Evolutionary conservation across 2,113 vertebrate genomes (phyloP).

Genomic region (Myiozetetes cayanensis): DNA sequence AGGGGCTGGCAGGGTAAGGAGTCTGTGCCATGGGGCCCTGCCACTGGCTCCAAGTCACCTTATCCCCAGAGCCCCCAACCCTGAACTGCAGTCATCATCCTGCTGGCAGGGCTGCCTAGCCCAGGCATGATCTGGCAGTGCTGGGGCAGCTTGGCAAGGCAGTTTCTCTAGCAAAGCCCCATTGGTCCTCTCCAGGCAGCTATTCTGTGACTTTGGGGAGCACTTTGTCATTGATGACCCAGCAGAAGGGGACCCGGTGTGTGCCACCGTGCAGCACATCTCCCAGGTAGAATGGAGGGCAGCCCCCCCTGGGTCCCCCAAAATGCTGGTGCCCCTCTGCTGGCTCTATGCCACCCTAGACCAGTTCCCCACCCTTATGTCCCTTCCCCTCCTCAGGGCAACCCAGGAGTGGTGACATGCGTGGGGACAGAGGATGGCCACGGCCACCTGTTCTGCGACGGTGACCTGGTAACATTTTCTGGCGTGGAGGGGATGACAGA

Average conservation of each 20-base stretch:
- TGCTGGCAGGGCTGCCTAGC: accelerated
- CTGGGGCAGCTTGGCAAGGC: neutral
- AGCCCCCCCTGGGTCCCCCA: no score
- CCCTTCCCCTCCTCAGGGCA: slow-evolving; percentile 60
- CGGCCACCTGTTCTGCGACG: slow-evolving; percentile 31
- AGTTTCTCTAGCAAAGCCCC: neutral
- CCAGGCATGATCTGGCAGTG: neutral
- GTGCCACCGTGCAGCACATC: slow-evolving; percentile 72
- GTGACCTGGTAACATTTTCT: slow-evolving; percentile 77
- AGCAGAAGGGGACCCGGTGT: slow-evolving; percentile 69
- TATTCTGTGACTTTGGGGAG: slow-evolving; percentile 92
- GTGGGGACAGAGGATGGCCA: slow-evolving; percentile 6
- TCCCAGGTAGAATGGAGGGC: slow-evolving; percentile 75
- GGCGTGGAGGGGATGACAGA: slow-evolving; percentile 86
- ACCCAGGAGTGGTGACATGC: slow-evolving; percentile 80
- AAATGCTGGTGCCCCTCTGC: accelerated
- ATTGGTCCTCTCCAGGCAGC: slow-evolving; percentile 67
- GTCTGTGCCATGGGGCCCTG: neutral
- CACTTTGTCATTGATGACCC: slow-evolving; percentile 73
- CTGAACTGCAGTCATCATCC: neutral
- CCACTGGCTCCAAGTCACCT: neutral
- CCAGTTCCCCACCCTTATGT: accelerated
- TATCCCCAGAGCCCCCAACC: neutral
- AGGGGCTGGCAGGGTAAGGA: slow-evolving; percentile 86
- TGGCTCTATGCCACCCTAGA: neutral